Percentiles rank a stretch among this genome's conserved stretches.
Conservation (phyloP, 2,888 invertebrate genomes). For the Himalopsyche tibetana region DNA sequence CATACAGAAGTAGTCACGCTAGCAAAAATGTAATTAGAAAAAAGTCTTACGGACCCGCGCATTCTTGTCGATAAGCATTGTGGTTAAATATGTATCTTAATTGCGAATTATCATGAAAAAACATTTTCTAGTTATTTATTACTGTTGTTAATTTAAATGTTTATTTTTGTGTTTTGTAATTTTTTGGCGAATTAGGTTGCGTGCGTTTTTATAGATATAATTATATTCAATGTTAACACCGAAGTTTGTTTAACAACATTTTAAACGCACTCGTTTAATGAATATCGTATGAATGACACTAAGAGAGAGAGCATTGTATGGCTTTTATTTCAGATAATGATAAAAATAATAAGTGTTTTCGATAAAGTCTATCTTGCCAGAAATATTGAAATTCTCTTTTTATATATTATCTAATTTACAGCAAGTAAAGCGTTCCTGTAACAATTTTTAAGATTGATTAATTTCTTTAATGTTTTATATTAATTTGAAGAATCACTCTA, state of each 20-base stretch:
- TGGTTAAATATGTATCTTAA: neutral
- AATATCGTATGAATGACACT: too few relatives aligned
- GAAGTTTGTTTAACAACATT: neutral
- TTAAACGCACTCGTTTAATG: too few relatives aligned
- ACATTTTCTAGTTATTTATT: neutral
- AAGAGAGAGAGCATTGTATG: too few relatives aligned
- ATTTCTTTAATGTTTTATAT: too few relatives aligned
- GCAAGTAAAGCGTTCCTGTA: too few relatives aligned
- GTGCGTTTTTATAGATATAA: neutral
- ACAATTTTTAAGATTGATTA: too few relatives aligned
- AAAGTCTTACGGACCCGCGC: neutral
- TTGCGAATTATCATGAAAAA: constrained; percentile 30
- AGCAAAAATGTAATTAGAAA: neutral
- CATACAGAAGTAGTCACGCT: neutral
- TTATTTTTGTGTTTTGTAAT: constrained; percentile 1
- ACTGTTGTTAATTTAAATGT: neutral
- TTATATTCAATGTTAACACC: neutral
- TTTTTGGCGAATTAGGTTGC: neutral
- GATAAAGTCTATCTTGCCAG: too few relatives aligned
- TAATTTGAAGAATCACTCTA: too few relatives aligned
- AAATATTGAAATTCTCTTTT: too few relatives aligned
- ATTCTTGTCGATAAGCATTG: neutral
- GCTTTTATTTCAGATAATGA: too few relatives aligned
- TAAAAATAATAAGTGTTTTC: too few relatives aligned
- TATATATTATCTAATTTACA: too few relatives aligned